Percentiles rank a stretch among this genome's conserved stretches.
Evolutionary conservation across 2,888 invertebrate species (phyloP).

Genomic region (Archaeoteleia sp.): DNA sequence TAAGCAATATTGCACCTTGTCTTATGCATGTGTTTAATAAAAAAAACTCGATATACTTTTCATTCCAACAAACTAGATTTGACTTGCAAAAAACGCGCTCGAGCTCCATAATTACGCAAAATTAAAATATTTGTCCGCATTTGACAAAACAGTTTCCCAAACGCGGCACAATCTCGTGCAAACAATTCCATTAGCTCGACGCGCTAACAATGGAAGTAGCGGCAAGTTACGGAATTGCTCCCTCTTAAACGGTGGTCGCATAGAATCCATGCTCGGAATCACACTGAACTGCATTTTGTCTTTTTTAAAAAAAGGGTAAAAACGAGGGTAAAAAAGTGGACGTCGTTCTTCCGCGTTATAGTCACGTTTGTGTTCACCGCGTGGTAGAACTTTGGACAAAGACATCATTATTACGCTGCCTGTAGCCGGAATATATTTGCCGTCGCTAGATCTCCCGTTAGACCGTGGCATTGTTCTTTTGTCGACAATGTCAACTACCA

Average conservation of each 20-base stretch:
- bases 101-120: slow-evolving; percentile 6
- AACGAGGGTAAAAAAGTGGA: slow-evolving; percentile 11
- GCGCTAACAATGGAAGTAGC: slow-evolving; percentile 9
- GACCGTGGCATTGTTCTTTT: slow-evolving; percentile 58
- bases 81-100: background rate
- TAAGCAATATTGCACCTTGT: too few species aligned
- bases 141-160: slow-evolving; percentile 12
- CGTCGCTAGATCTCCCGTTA: slow-evolving; percentile 38
- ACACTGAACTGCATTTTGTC: slow-evolving; percentile 5
- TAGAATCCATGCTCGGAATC: slow-evolving; percentile 11
- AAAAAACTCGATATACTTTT: too few species aligned
- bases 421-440: slow-evolving; percentile 50
- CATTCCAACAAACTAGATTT: too few species aligned
- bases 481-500: slow-evolving; percentile 57
- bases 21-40: too few species aligned
- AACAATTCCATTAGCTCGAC: slow-evolving; percentile 18
- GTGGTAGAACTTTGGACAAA: slow-evolving; percentile 46
- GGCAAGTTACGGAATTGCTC: slow-evolving; percentile 13
- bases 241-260: slow-evolving; percentile 6
- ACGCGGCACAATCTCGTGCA: slow-evolving; percentile 10
- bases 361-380: slow-evolving; percentile 1
- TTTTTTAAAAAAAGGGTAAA: slow-evolving; percentile 2
- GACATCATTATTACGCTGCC: slow-evolving; percentile 45
- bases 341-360: background rate
- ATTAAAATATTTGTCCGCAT: slow-evolving; percentile 7